Base-by-base conservation (phyloP, 2,797 vertebrate species). In the Etheostoma nigrum region DNA sequence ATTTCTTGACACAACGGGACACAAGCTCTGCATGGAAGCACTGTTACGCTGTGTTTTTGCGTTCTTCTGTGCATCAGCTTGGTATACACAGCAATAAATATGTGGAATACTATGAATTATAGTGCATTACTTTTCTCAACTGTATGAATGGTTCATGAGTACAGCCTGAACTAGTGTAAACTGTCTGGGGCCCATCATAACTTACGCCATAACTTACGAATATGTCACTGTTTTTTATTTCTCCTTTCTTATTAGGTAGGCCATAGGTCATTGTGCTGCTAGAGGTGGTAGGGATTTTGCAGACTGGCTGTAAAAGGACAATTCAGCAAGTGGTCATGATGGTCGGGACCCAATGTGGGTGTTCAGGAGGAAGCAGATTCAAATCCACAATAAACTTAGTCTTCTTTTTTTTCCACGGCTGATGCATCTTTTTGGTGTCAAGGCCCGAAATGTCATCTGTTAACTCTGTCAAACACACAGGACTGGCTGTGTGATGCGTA, bases 371-470 rank as follows among this genome's bases (percentile, higher is more conserved):
- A 47, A 33, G 9, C 36, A 73, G 53, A 53, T 12, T 12, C 1
- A 65, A 75, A 71, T 62, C 55, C 15, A 57, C 21, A 9, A 16
- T 16, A 47, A 60, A 57, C 62, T 13, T 71, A 23, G 0, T 44
- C 19, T 19, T 7, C 9, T 18, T 45, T 25, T 49, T 25, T 60
- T 6, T n/a, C 14, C 40, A 47, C 15, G 25, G 9, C 23, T 73
- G 10, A 70, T 58, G 63, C 33, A 76, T n/a, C 64, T 44, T 68
- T 16, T 67, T 33, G 30, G 66, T 81, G 74, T 87, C 55, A 44
- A 5, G 81, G 70, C 77, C 65, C 36, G 48, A 88, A 88, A 86
- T 89, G 90, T 92, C 86, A 87, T 89, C 79, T 87, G 72, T 67
- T 75, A 76, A 72, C 66, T 82, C 42, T 10, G 76, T 82, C 84